Percentiles rank a stretch among this genome's conserved stretches.
Conservation (phyloP, 2,888 invertebrate genomes). For the Leuctra nigra region DNA sequence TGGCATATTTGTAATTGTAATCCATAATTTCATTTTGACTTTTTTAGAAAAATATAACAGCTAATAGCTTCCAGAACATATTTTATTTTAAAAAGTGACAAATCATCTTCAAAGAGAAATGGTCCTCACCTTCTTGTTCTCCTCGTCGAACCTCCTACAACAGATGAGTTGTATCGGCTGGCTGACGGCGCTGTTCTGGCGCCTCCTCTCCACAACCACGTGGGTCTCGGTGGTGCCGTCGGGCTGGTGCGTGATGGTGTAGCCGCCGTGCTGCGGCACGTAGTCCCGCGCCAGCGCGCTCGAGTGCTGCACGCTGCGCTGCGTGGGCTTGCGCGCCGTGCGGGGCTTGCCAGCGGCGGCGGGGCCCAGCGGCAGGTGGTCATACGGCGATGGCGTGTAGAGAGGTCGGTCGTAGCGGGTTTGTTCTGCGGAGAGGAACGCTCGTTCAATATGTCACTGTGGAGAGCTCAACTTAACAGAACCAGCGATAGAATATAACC, state of each 20-base stretch:
- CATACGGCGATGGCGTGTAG: slow-evolving; percentile 6
- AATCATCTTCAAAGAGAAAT: too few relatives aligned
- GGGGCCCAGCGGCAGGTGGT: neutral
- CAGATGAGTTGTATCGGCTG: slow-evolving; percentile 50
- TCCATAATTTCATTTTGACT: too few relatives aligned
- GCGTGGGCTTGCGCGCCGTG: neutral
- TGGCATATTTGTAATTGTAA: too few relatives aligned
- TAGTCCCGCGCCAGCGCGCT: neutral
- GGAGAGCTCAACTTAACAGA: too few relatives aligned
- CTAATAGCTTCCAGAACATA: too few relatives aligned
- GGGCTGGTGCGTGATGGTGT: slow-evolving; percentile 56
- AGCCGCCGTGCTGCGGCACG: slow-evolving; percentile 30
- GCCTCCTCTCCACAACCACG: slow-evolving; percentile 7
- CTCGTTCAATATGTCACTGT: too few relatives aligned
- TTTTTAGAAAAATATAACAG: too few relatives aligned
- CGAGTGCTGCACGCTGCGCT: neutral
- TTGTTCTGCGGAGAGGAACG: slow-evolving; percentile 26
- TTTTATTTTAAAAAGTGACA: too few relatives aligned
- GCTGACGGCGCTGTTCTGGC: slow-evolving; percentile 31
- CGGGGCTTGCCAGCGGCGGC: neutral
- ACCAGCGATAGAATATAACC: neutral
- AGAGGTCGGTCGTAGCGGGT: slow-evolving; percentile 23
- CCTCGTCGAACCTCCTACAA: slow-evolving; percentile 51
- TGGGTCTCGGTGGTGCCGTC: slow-evolving; percentile 38
- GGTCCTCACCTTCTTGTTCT: slow-evolving; percentile 53